A percentile compares a stretch with the other conserved stretches of the same genome.
phyloP scores from a whole-genome alignment of 2,797 vertebrate species.

The Adrianichthys oophorus region DNA sequence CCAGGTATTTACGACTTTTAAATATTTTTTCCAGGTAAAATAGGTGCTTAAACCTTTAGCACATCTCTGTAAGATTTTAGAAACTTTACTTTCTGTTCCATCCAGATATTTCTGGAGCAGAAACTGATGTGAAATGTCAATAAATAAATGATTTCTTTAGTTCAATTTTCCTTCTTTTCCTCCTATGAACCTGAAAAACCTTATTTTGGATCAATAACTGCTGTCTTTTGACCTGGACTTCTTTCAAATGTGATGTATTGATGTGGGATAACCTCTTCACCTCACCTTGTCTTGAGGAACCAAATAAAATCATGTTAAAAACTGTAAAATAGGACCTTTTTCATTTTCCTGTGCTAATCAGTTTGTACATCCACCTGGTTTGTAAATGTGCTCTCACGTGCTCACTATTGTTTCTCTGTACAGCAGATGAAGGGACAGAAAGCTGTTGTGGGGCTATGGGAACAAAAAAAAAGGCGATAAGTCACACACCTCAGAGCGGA shows the following conservation, averaged over 20 bases:
- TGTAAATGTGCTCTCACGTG: background rate
- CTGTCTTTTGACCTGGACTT: conserved; percentile 24
- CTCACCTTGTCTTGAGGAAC: conserved; percentile 9
- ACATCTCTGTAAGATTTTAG: no score
- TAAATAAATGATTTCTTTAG: background rate
- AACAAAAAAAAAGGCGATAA: conserved; percentile 43
- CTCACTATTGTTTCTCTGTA: conserved; percentile 1
- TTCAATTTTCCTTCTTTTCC: background rate
- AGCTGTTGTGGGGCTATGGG: conserved; percentile 60
- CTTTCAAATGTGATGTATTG: conserved; percentile 30
- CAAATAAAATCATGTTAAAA: background rate
- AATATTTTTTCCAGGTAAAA: no score
- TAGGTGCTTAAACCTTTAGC: no score
- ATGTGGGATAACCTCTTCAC: conserved; percentile 35
- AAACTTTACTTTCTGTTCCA: no score
- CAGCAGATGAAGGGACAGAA: conserved; percentile 24
- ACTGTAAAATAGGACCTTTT: background rate
- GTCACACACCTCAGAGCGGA: conserved; percentile 54
- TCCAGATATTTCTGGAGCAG: background rate
- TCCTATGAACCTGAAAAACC: conserved; percentile 12
- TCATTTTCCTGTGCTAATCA: background rate
- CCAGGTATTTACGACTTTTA: no score
- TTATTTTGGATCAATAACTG: conserved; percentile 31
- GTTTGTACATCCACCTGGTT: conserved; percentile 14
- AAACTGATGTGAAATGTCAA: background rate